phyloP scores from a whole-genome alignment of 2,113 vertebrate species.

The Saccopteryx bilineata region DNA sequence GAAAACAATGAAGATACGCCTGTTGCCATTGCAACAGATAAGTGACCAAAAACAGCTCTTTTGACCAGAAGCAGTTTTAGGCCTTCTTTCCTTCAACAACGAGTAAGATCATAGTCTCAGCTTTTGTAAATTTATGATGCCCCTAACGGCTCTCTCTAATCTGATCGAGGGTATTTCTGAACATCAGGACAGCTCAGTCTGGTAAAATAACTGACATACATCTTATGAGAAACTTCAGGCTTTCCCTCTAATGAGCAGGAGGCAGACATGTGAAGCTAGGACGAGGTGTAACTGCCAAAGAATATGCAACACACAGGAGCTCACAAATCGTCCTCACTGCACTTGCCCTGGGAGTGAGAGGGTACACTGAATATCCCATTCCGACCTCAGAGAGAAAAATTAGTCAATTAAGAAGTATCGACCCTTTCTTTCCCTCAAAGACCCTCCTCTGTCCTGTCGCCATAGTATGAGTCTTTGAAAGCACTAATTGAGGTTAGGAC shows the following conservation, averaged over 20 bases:
- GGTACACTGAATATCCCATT: background rate
- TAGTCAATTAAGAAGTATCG: background rate
- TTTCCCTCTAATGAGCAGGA: constrained; percentile 40
- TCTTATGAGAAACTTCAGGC: background rate
- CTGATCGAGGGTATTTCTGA: background rate
- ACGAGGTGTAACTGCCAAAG: background rate
- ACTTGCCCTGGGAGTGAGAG: background rate
- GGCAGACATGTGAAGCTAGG: background rate
- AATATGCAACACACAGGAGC: background rate
- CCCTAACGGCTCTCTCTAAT: background rate
- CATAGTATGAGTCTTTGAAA: background rate
- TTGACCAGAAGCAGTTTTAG: background rate
- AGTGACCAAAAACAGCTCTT: background rate
- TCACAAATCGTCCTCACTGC: background rate
- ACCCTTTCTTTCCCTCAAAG: background rate
- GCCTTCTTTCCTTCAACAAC: background rate
- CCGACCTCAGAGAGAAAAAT: background rate
- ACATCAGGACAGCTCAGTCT: background rate
- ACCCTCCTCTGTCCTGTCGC: background rate
- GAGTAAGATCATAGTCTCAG: background rate
- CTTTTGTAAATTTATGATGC: constrained; percentile 25
- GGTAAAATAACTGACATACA: constrained; percentile 7
- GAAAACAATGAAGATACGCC: background rate
- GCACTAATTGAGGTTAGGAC: background rate
- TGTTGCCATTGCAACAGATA: constrained; percentile 40